Evolutionary conservation across 2,113 vertebrate species (phyloP).

Genomic region (Hylia prasina): DNA sequence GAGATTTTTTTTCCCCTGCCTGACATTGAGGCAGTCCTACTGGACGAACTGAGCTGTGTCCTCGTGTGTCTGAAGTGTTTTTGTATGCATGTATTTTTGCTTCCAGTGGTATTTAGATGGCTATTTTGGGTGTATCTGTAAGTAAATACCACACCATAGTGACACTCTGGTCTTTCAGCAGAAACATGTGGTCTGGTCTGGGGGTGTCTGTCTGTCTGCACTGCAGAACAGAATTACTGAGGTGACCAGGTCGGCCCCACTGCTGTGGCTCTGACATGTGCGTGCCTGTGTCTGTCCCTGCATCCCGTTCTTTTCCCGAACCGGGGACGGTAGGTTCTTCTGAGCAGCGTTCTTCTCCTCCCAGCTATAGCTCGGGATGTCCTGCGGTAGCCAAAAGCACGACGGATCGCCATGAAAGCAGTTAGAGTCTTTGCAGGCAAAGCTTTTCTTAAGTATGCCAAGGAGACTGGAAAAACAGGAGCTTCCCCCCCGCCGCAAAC

Average conservation of each 20-base stretch:
- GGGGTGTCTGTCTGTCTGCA: not conserved
- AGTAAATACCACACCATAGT: not conserved
- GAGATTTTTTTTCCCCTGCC: not conserved
- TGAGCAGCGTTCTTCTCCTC: not conserved
- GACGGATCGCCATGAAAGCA: not conserved
- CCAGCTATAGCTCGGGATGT: not conserved
- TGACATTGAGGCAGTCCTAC: not conserved
- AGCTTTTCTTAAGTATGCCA: not conserved
- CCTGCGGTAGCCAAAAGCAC: not conserved
- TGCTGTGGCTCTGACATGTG: not conserved
- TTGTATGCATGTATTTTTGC: not conserved
- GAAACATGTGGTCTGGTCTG: not conserved
- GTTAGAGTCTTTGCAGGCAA: not conserved
- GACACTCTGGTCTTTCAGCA: not conserved
- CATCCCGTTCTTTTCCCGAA: not conserved
- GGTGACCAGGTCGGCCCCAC: fast-evolving
- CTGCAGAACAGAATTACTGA: not conserved
- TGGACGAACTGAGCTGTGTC: not conserved
- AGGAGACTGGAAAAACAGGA: constrained; percentile 34
- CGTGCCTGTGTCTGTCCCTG: not conserved
- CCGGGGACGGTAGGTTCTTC: not conserved
- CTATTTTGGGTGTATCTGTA: constrained; percentile 27
- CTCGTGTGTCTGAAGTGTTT: not conserved
- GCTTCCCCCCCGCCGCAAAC: not conserved
- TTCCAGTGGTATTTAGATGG: not conserved